A percentile compares a stretch with the other conserved stretches of the same genome.
Evolutionary conservation across 1,140 invertebrate species (phyloP).

Genomic region (Microplitis mediator): DNA sequence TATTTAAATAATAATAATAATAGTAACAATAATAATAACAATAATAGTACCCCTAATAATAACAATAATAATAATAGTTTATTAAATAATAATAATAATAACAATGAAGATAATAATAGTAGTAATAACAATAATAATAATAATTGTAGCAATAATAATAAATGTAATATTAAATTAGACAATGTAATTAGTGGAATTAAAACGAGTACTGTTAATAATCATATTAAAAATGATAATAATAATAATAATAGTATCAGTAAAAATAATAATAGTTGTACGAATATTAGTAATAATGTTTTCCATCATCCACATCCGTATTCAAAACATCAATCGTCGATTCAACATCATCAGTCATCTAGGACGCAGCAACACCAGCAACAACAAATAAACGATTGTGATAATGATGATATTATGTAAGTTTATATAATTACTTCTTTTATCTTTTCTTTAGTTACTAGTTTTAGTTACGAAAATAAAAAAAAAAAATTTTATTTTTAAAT

Average conservation of each 20-base stretch:
- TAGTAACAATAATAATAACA: slow-evolving; percentile 17
- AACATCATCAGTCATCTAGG: slow-evolving; percentile 37
- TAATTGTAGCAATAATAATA: no score
- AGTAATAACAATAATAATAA: neutral
- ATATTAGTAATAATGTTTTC: slow-evolving; percentile 58
- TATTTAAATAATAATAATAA: slow-evolving; percentile 47
- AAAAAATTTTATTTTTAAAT: no score
- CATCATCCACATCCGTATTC: slow-evolving; percentile 56
- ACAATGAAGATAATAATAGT: neutral
- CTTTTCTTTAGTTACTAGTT: no score
- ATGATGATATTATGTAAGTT: slow-evolving; percentile 61
- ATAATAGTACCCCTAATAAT: slow-evolving; percentile 58
- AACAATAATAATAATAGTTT: slow-evolving; percentile 1
- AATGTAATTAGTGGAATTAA: no score
- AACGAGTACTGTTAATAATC: neutral
- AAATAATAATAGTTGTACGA: slow-evolving; percentile 4
- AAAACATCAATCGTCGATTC: slow-evolving; percentile 45
- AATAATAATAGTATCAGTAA: neutral
- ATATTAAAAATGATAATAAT: slow-evolving; percentile 28
- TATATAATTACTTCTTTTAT: no score
- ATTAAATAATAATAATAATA: neutral
- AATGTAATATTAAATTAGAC: no score
- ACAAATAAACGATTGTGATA: slow-evolving; percentile 45
- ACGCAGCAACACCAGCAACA: slow-evolving; percentile 42
- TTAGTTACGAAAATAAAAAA: no score